These are phyloP conservation scores for Panagrolaimus sp. DNA, from an alignment of 1,140 invertebrate genomes.

Conservation along the genomic window DNA sequence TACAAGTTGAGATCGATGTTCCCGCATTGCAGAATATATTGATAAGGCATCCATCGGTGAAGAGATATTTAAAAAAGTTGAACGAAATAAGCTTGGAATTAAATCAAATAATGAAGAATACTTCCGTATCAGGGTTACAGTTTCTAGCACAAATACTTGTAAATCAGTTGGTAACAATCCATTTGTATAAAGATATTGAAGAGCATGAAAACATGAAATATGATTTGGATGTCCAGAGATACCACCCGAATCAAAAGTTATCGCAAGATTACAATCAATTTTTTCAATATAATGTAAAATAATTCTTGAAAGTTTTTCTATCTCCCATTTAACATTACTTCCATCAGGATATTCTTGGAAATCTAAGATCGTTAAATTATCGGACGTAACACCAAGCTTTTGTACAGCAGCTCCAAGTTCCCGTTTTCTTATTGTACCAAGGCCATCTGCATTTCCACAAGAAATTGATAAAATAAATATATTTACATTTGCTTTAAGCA, in stretches of 20 bases:
- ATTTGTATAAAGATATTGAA: conserved; percentile 42
- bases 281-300: conserved; percentile 70
- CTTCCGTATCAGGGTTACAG: conserved; percentile 66
- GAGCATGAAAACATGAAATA: conserved; percentile 62
- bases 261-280: conserved; percentile 63
- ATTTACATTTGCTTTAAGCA: conserved; percentile 64
- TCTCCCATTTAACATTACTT: conserved; percentile 68
- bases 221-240: conserved; percentile 85
- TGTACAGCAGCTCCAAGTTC: conserved; percentile 75
- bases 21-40: conserved; percentile 69
- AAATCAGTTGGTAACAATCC: conserved; percentile 25
- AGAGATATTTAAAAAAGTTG: conserved; percentile 29
- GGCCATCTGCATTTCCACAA: conserved; percentile 69
- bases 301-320: conserved; percentile 68
- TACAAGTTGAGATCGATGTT: conserved; percentile 77
- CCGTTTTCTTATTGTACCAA: conserved; percentile 67
- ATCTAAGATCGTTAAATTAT: conserved; percentile 68
- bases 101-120: conserved; percentile 63
- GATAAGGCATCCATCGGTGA: conserved; percentile 35
- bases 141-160: conserved; percentile 47
- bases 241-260: conserved; percentile 85
- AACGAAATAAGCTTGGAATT: conserved; percentile 48
- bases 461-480: conserved; percentile 80
- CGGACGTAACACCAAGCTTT: conserved; percentile 70
- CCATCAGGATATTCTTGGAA: conserved; percentile 68